Percentiles rank a stretch among this genome's conserved stretches.
These are phyloP conservation scores for Pseudorectes ferrugineus DNA, from an alignment of 2,113 vertebrate genomes.

Conservation along the genomic window DNA sequence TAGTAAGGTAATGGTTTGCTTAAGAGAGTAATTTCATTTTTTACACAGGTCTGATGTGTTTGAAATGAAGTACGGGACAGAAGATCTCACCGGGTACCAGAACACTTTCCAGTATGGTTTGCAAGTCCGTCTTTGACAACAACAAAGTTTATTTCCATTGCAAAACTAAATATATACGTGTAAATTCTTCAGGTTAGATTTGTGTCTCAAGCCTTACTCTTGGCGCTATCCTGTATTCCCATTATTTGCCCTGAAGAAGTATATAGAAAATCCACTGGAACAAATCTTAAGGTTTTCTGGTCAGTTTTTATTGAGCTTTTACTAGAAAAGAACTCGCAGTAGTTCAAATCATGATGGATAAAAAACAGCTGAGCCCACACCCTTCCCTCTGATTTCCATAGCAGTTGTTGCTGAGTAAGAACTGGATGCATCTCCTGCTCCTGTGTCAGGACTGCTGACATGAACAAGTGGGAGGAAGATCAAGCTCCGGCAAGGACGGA, in stretches of 20 bases:
- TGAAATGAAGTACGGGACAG: not conserved
- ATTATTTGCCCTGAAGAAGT: not conserved
- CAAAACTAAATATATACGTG: not conserved
- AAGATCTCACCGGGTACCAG: not conserved
- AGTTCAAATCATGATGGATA: not conserved
- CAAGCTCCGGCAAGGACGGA: not conserved
- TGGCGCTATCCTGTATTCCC: not conserved
- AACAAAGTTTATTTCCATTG: not conserved
- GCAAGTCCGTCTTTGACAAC: not conserved
- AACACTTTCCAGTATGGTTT: not conserved
- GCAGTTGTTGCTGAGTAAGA: conserved; percentile 36
- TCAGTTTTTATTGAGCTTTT: not conserved
- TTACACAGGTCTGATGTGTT: not conserved
- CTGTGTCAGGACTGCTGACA: conserved; percentile 5
- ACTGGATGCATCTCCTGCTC: not conserved
- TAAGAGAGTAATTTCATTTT: not conserved
- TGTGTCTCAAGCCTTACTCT: not conserved
- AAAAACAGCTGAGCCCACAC: not conserved
- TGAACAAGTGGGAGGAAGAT: not conserved
- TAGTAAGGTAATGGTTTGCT: not conserved
- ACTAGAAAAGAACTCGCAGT: not conserved
- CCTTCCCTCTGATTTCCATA: conserved; percentile 5
- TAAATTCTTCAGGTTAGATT: not conserved
- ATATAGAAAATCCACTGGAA: not conserved
- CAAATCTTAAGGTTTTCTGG: not conserved